These are phyloP conservation scores for Trissolcus brochymenae DNA, from an alignment of 2,888 invertebrate species.

Conservation along the genomic window DNA sequence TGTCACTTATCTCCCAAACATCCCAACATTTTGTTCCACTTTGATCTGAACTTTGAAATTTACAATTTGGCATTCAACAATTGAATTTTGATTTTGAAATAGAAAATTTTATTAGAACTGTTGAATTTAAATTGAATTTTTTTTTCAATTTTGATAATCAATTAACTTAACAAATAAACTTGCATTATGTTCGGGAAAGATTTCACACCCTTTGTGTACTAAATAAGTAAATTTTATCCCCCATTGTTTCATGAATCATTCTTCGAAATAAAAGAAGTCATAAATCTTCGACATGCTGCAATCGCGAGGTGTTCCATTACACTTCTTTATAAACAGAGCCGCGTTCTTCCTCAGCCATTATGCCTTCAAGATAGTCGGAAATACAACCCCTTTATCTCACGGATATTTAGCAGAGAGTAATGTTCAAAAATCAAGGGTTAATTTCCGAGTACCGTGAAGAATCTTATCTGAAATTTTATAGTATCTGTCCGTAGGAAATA, in stretches of 20 bases:
- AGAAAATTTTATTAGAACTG: too few species aligned
- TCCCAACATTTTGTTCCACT: too few species aligned
- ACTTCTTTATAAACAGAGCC: conserved; percentile 67
- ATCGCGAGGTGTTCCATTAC: conserved; percentile 65
- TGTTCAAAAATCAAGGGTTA: conserved; percentile 76
- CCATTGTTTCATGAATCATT: conserved; percentile 63
- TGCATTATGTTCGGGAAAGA: too few species aligned
- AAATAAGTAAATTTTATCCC: too few species aligned
- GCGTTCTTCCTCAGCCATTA: conserved; percentile 73
- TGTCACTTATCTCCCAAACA: background rate
- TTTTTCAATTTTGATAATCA: too few species aligned
- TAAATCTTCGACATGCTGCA: conserved; percentile 65
- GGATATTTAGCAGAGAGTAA: conserved; percentile 71
- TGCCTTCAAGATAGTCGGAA: conserved; percentile 69
- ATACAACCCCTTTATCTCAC: conserved; percentile 73
- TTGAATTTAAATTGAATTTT: too few species aligned
- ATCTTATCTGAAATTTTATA: conserved; percentile 71
- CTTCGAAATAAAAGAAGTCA: conserved; percentile 70
- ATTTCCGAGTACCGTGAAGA: conserved; percentile 72
- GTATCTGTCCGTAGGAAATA: conserved; percentile 58
- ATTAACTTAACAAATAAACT: too few species aligned
- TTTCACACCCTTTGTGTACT: too few species aligned
- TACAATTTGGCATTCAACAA: too few species aligned
- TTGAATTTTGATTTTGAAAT: too few species aligned
- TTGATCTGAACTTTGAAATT: too few species aligned